Base-by-base conservation (phyloP, 2,113 vertebrate species). In the Malurus elegans region DNA sequence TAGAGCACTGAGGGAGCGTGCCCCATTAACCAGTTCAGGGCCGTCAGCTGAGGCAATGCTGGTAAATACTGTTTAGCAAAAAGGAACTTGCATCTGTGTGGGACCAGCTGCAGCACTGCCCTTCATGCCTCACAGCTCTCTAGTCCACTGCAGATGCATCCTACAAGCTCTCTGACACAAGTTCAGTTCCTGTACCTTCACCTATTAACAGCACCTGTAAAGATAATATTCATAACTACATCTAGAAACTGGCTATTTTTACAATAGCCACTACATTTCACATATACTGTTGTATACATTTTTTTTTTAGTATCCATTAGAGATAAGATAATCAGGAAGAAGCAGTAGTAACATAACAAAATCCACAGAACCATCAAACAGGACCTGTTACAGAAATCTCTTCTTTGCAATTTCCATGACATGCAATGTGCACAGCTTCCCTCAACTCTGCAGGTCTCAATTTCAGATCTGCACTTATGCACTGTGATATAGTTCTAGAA, bases 1-100 rank as follows among this genome's bases (percentile, higher is more conserved):
- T 10, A 78, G 93, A 93, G 86, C 72, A 86, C 75, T 90, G 76
- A 94, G 83, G 96, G 82, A 94, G 96, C 36, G 85, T 62, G 86
- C 62, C 67, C 76, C 36, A 36, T 97, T 97, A 97, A 98, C 95
- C 94, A 85, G 67, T 92, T 97, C 97, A 83, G 84, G 93, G 79
- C 96, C 89, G 12, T 50, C 81, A 72, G 88, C 65, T 5, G 12
- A 82, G 17, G 60, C 29, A 31, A n/a, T 31, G 51, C 34, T 28
- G 72, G 18, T 18, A 82, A 80, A 90, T 18, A 20, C 1, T 36
- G 38, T 50, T 85, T 10, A 14, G 38, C 20, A 50, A 48, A 70
- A 47, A 69, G 20, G 53, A 84, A 82, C 31, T 15, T 65, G 40
- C n/a, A 84, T 50, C 32, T 79, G 48, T 13, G 3, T 23, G 18